Conservation (phyloP, 2,113 vertebrate genomes). For the Cavia porcellus region DNA sequence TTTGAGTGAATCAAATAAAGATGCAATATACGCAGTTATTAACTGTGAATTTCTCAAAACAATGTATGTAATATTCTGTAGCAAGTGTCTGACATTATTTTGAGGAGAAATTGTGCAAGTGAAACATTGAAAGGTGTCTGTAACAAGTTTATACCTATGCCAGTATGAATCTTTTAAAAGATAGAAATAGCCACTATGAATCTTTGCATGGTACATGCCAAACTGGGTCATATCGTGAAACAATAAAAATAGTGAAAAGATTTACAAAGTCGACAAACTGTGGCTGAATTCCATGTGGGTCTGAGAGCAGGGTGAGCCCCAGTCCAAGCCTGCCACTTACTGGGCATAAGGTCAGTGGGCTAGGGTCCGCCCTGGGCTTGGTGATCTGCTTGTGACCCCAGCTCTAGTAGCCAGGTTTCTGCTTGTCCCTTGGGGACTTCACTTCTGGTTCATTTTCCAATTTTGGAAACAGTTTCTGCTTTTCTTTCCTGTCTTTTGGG, state of each 20-base stretch:
- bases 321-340: neutral
- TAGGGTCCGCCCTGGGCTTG: neutral
- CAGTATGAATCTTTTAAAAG: conserved; percentile 17
- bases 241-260: neutral
- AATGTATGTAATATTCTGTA: neutral
- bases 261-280: neutral
- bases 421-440: neutral
- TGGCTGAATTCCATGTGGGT: neutral
- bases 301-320: neutral
- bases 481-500: neutral
- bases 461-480: conserved; percentile 14
- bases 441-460: neutral
- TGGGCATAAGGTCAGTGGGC: neutral
- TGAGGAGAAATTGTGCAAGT: neutral
- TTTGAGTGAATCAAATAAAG: conserved; percentile 15
- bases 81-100: neutral
- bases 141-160: neutral
- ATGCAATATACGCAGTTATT: neutral
- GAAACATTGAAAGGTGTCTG: neutral
- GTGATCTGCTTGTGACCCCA: neutral
- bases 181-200: neutral
- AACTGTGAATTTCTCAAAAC: neutral
- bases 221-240: neutral
- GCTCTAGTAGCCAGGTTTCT: neutral
- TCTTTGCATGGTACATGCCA: neutral